These are phyloP conservation scores for Alethe diademata DNA, from an alignment of 2,113 vertebrate species.

Conservation along the genomic window DNA sequence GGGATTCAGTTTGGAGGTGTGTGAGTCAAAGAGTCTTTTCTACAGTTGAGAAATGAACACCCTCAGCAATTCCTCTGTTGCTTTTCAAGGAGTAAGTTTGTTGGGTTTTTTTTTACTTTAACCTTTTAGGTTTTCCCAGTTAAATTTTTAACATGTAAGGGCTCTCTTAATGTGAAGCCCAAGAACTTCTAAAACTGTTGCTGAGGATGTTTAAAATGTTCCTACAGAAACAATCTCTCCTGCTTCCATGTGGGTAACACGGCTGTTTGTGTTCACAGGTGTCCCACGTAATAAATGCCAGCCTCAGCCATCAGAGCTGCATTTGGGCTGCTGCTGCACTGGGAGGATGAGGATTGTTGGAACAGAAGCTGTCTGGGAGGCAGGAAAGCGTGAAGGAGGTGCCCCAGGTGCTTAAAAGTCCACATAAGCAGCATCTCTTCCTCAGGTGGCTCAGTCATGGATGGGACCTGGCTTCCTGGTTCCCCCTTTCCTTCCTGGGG, in stretches of 20 bases:
- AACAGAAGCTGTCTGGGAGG: neutral
- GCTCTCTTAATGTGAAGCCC: neutral
- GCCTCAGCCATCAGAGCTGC: neutral
- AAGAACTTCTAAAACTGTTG: neutral
- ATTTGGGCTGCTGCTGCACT: neutral
- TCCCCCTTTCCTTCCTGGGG: neutral
- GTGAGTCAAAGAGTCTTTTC: neutral
- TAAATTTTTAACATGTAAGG: neutral
- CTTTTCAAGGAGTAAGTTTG: neutral
- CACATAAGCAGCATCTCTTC: neutral
- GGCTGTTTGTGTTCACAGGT: neutral
- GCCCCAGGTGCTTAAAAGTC: neutral
- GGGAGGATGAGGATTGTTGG: neutral
- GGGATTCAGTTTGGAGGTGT: neutral
- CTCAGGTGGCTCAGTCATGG: neutral
- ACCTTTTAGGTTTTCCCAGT: neutral
- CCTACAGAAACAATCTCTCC: neutral
- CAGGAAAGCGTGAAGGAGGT: neutral
- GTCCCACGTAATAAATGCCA: neutral
- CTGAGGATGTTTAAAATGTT: neutral
- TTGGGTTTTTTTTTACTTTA: neutral
- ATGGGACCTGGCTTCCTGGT: neutral
- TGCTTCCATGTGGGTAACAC: neutral
- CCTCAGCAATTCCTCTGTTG: neutral
- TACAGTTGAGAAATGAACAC: neutral